Evolutionary conservation across 53 echinoderm and acorn worm genomes (phyloP), one percentile per base, ranked within the genome.

Genomic region (Crossaster papposus): DNA sequence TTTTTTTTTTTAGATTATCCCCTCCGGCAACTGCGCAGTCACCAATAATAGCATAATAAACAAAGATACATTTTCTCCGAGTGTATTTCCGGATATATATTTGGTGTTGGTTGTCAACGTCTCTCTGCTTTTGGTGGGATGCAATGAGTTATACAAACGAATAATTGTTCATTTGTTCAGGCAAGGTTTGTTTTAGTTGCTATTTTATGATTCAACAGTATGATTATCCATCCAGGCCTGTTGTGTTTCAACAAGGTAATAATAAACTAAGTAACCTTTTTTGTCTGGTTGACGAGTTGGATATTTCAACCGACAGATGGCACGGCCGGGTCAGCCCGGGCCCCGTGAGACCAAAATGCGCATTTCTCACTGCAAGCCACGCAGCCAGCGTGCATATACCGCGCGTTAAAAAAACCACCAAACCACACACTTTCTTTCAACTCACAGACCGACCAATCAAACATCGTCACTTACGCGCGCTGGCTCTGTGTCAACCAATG

Each of bases 251-350:
- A n/a, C 22, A 18, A 68, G 22, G 28, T 12, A 10, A 10, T 26
- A 23, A 4, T n/a, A 68, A 18, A 26, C 24, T 68, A 68, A 23
- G 17, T n/a, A 68, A 18, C 68, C 24, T 68, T 23, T n/a, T 62
- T 23, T 62, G 13, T 0, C 4, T 28, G 68, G 68, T 0, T 26
- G 24, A 68, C 68, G 68, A 28, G n/a, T 18, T 34, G 78, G 35
- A 78, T 23, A 50, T 78, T 78, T 78, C 2, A 24, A 78, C 36
- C 50, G 78, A 78, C 78, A 78, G 78, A 78, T 78, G 78, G 78
- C 28, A 51, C n/a, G 78, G 44, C 34, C 36, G 75, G 58, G 15
- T 58, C 58, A 20, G 58, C 58, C 58, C 9, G 24, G 11, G 34
- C 78, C 78, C 51, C 78, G 50, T 9, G 78, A 78, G 78, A 78